Percentiles rank a stretch among this genome's conserved stretches.
phyloP scores from a whole-genome alignment of 2,113 vertebrate genomes.

The Xiphophorus maculatus region DNA sequence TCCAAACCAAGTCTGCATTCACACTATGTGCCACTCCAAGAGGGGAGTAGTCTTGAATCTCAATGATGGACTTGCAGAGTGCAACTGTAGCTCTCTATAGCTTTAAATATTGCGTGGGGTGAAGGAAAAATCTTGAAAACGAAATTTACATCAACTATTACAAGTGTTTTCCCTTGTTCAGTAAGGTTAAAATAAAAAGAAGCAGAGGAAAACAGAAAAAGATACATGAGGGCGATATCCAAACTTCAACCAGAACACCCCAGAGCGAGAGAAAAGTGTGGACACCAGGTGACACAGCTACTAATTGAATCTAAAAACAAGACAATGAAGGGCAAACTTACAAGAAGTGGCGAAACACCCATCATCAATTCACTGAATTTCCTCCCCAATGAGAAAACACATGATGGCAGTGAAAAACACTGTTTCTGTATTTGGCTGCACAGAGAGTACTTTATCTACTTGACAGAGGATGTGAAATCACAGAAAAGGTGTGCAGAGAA shows the following conservation, averaged over 20 bases:
- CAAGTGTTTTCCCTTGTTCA: conserved; percentile 44
- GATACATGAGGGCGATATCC: not conserved
- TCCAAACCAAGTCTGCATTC: conserved; percentile 78
- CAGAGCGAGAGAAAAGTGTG: conserved; percentile 10
- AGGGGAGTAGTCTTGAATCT: conserved; percentile 34
- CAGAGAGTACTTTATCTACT: conserved; percentile 70
- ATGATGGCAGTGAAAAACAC: conserved; percentile 58
- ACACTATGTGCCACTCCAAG: conserved; percentile 73
- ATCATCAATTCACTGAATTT: conserved; percentile 60
- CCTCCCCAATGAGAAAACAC: conserved; percentile 43
- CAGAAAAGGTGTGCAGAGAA: conserved; percentile 58
- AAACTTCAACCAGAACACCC: not conserved
- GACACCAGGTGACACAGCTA: conserved; percentile 9
- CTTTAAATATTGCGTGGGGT: conserved; percentile 6
- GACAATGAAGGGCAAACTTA: conserved; percentile 33
- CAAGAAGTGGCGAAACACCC: conserved; percentile 38
- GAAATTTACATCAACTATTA: conserved; percentile 47
- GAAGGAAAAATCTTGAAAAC: not conserved
- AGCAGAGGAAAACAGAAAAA: conserved; percentile 1
- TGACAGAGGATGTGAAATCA: conserved; percentile 75
- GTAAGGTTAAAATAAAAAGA: conserved; percentile 2
- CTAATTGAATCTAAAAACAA: conserved; percentile 35
- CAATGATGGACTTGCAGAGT: conserved; percentile 12
- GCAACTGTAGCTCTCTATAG: conserved; percentile 2
- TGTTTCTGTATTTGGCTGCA: conserved; percentile 72